phyloP scores from a whole-genome alignment of 2,797 vertebrate genomes.

The Poliocrania exsul region DNA sequence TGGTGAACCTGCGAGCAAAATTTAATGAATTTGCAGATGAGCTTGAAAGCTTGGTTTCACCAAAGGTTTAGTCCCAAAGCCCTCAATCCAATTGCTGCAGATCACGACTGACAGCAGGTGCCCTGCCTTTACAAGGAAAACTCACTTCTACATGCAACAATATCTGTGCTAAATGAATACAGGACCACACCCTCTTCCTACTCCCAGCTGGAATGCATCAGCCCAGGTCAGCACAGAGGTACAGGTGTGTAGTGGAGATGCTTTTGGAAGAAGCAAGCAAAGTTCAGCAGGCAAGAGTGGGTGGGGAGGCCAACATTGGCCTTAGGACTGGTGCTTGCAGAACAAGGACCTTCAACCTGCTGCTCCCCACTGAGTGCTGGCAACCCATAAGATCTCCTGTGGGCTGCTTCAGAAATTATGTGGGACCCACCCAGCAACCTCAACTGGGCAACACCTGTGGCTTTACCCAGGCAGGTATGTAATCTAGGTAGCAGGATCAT shows the following conservation, averaged over 20 bases:
- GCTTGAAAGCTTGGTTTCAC: background rate
- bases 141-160: background rate
- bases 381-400: background rate
- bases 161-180: background rate
- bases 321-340: background rate
- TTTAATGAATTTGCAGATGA: background rate
- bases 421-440: background rate
- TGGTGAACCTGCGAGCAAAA: background rate
- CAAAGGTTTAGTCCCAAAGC: background rate
- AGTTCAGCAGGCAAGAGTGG: background rate
- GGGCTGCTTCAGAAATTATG: background rate
- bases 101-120: background rate
- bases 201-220: accelerated
- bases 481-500: background rate
- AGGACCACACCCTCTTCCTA: background rate
- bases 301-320: background rate
- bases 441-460: accelerated
- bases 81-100: background rate
- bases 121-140: background rate
- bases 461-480: background rate
- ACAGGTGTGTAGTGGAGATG: background rate
- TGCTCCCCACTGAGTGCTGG: background rate
- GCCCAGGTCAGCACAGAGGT: background rate
- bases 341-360: background rate
- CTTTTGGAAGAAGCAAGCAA: background rate